phyloP scores from a whole-genome alignment of 2,888 invertebrate genomes.

The Hermaeophaga mercurialis region DNA sequence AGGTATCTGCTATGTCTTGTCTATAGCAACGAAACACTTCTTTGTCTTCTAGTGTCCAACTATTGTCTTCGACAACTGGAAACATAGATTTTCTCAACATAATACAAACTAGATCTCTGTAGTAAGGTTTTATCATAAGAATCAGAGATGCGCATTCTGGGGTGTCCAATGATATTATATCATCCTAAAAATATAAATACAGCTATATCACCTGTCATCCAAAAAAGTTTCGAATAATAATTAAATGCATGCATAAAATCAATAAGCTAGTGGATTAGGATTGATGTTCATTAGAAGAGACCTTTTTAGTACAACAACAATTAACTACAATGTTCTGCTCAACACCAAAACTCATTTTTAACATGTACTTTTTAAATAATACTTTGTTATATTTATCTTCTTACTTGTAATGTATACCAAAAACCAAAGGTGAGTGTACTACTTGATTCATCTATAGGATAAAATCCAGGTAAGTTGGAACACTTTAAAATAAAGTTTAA shows the following conservation, averaged over 20 bases:
- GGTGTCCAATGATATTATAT: constrained; percentile 62
- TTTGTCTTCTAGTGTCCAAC: constrained; percentile 77
- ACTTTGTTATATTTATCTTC: not conserved
- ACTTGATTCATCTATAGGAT: constrained; percentile 85
- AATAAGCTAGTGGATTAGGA: too few species aligned
- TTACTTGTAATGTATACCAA: constrained; percentile 89
- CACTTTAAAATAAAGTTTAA: constrained; percentile 78
- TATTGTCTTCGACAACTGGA: constrained; percentile 62
- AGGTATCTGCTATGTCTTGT: constrained; percentile 55
- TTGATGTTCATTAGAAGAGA: too few species aligned
- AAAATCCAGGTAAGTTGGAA: constrained; percentile 80
- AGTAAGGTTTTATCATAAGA: constrained; percentile 74
- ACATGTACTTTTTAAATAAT: too few species aligned
- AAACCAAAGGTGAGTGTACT: constrained; percentile 87
- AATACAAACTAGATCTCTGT: constrained; percentile 76
- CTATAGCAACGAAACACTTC: constrained; percentile 78
- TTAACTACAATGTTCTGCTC: too few species aligned
- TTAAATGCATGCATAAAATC: too few species aligned
- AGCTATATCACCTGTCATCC: too few species aligned
- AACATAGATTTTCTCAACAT: constrained; percentile 81
- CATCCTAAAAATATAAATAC: constrained; percentile 61
- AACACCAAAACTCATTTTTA: too few species aligned
- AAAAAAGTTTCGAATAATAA: too few species aligned
- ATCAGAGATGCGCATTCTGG: constrained; percentile 59
- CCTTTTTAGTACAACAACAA: too few species aligned